Percentiles rank a stretch among this genome's conserved stretches.
Evolutionary conservation across 92 coral and sea anemone species (phyloP).

Genomic region (Palythoa grandis): DNA sequence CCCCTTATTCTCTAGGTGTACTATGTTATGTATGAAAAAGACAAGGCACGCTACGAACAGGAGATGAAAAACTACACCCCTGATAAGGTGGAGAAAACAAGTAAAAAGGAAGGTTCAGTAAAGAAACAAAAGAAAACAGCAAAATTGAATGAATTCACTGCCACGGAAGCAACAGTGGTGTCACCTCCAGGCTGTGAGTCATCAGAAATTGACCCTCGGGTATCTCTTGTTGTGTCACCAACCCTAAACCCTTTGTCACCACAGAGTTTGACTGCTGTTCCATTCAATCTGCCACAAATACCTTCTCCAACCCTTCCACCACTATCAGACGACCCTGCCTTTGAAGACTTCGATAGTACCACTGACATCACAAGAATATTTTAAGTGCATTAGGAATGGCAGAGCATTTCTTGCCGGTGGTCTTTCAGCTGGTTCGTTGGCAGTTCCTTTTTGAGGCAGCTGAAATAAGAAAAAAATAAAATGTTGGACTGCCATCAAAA

Average conservation of each 20-base stretch:
- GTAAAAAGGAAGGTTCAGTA: conserved; percentile 63
- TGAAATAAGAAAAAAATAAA: no score
- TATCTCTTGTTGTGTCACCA: conserved; percentile 66
- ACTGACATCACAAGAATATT: conserved; percentile 54
- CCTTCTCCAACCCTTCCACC: conserved; percentile 69
- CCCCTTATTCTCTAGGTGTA: conserved; percentile 66
- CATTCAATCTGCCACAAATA: conserved; percentile 72
- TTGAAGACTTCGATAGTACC: conserved; percentile 59
- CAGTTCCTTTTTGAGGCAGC: no score
- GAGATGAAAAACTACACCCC: conserved; percentile 94
- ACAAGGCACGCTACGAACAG: conserved; percentile 93
- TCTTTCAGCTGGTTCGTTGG: not conserved
- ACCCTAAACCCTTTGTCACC: conserved; percentile 80
- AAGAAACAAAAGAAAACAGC: conserved; percentile 76
- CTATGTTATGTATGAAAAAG: conserved; percentile 97
- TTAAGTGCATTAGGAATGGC: conserved; percentile 2
- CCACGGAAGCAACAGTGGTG: not conserved
- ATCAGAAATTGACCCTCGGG: conserved; percentile 50
- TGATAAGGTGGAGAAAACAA: conserved; percentile 72
- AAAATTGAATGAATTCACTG: conserved; percentile 50
- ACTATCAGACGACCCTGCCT: conserved; percentile 53
- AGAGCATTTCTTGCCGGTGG: not conserved
- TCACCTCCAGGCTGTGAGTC: conserved; percentile 30
- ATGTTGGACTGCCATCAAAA: no score
- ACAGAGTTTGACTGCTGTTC: conserved; percentile 73